Evolutionary conservation across 2,888 invertebrate species (phyloP), one percentile per base, ranked within the genome.

Genomic region (Anorthoa munda): DNA sequence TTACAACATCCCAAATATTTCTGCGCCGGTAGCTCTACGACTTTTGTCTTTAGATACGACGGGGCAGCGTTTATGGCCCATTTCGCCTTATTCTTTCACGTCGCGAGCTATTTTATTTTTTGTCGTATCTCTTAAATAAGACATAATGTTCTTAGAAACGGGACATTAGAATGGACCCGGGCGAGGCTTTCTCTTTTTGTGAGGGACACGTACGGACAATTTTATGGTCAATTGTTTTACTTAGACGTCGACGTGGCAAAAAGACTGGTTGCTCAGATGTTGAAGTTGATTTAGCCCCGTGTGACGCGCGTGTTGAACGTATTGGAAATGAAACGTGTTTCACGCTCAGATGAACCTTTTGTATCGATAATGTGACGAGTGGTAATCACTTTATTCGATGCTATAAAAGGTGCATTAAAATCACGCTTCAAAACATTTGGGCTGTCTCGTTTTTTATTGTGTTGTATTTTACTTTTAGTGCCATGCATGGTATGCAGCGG

Each of bases 61-160:
- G 85, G 91, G 83, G 79, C 89, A 85, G 70, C 89, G 90, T 95
- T 95, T 95, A 95, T 95, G 92, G 93, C 90, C 93, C 94, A 94
- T 95, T 94, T 92, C 90, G 93, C 93, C 90, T 93, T 94, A 94
- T 94, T 94, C 92, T 93, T 94, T 91, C 92, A 90, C 90, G 90
- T 89, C 85, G 89, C 89, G 91, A 90, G 91, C 93, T 91, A 92
- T 94, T 93, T 93, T 93, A 92, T 93, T 95, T 93, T 94, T 94
- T 94, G 93, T 93, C 92, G 92, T 92, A 90, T 93, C 93, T 92
- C 93, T 95, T 94, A 96, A 96, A 95, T 95, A 95, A 95, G 95
- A 96, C 95, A 93, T 96, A 94, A 96, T 95, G 95, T 95, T 95
- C 95, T 94, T 88, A 95, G 95, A 95, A 95, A 95, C 93, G 94